A percentile compares a stretch with the other conserved stretches of the same genome.
Conservation (phyloP, 2,113 vertebrate species). For the Ginglymostoma cirratum region DNA sequence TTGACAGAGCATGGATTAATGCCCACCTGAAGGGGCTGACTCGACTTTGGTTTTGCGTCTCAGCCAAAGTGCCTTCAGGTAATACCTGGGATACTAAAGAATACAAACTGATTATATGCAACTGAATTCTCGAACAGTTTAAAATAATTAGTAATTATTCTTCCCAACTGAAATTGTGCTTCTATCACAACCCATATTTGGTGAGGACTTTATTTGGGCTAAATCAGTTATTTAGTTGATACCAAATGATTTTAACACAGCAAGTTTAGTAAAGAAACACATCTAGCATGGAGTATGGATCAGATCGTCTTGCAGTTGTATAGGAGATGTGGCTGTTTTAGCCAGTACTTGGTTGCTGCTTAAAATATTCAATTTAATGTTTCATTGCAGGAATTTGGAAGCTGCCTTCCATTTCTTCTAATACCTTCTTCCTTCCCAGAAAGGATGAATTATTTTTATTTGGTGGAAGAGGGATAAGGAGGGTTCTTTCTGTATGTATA, state of each 20-base stretch:
- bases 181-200: not conserved
- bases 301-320: not conserved
- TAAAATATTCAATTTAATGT: not conserved
- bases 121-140: not conserved
- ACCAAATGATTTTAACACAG: not conserved
- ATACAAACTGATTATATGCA: not conserved
- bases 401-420: not conserved
- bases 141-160: not conserved
- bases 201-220: conserved; percentile 16
- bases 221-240: conserved; percentile 30
- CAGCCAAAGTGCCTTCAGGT: not conserved
- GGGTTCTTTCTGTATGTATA: not conserved
- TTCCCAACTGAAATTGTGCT: not conserved
- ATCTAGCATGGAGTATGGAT: not conserved
- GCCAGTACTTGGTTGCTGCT: not conserved
- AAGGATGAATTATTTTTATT: no score
- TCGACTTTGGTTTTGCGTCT: no score
- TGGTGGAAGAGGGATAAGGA: not conserved
- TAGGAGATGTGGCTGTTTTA: not conserved
- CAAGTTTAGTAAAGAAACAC: not conserved
- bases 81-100: not conserved
- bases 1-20: not conserved
- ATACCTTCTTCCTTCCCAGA: not conserved
- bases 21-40: not conserved
- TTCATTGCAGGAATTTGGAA: not conserved